Conservation (phyloP, 2,113 vertebrate species). For the Tor tambroides region DNA sequence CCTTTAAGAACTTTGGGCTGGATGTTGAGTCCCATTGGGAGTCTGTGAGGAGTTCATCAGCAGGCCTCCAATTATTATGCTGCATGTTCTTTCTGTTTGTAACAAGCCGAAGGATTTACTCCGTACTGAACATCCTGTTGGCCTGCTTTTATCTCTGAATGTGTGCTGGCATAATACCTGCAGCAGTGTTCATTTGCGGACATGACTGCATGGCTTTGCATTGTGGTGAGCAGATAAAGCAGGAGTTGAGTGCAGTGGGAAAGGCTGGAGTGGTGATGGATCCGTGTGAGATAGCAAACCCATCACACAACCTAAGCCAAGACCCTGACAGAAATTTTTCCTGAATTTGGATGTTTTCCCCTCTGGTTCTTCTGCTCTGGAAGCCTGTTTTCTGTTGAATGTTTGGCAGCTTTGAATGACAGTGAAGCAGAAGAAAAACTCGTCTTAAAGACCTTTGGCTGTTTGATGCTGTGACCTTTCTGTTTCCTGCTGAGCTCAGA, state of each 20-base stretch:
- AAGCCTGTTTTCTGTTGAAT: too few relatives aligned
- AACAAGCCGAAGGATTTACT: background rate
- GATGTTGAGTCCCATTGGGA: background rate
- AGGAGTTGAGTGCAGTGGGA: background rate
- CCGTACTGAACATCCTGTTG: background rate
- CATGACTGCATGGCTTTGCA: background rate
- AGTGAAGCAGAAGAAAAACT: too few relatives aligned
- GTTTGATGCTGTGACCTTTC: too few relatives aligned
- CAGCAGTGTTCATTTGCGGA: background rate
- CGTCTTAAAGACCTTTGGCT: too few relatives aligned
- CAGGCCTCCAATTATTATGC: background rate
- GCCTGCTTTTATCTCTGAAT: slow-evolving; percentile 3
- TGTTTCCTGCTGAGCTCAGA: too few relatives aligned
- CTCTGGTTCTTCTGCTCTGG: too few relatives aligned
- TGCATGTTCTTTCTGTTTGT: background rate
- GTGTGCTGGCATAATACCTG: background rate
- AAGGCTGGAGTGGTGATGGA: background rate
- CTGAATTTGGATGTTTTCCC: too few relatives aligned
- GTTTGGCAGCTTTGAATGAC: too few relatives aligned
- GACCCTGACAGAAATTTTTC: too few relatives aligned
- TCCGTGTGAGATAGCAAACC: background rate
- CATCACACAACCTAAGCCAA: background rate
- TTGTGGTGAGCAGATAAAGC: background rate
- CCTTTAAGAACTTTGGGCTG: background rate
- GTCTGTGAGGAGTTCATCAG: background rate